These are phyloP conservation scores for Labia minor DNA, from an alignment of 2,888 invertebrate genomes.

Conservation along the genomic window DNA sequence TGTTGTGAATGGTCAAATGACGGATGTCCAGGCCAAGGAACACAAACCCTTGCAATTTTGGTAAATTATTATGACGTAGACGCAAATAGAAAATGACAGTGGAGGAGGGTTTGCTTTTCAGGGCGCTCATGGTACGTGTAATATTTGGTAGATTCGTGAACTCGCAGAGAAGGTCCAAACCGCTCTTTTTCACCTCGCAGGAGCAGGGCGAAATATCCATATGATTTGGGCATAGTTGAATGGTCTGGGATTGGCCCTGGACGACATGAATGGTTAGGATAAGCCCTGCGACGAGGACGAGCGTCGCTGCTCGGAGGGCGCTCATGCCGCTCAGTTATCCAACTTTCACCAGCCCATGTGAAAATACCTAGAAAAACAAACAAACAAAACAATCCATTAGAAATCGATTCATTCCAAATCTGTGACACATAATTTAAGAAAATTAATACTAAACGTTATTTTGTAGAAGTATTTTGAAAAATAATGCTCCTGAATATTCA, in stretches of 20 bases:
- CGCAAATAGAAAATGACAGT: conserved; percentile 79
- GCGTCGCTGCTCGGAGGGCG: conserved; percentile 35
- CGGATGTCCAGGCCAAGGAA: conserved; percentile 79
- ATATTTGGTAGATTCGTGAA: conserved; percentile 71
- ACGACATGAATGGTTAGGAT: conserved; percentile 23
- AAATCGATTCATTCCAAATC: neutral
- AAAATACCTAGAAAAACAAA: neutral
- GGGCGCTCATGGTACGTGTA: conserved; percentile 63
- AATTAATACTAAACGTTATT: no score
- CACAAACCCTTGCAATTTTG: conserved; percentile 73
- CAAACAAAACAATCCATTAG: neutral
- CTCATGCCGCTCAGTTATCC: neutral
- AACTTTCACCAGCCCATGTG: neutral
- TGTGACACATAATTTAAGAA: neutral
- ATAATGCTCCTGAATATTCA: no score
- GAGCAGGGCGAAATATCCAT: conserved; percentile 67
- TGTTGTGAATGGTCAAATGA: conserved; percentile 79
- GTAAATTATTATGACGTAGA: conserved; percentile 72
- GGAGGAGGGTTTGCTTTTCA: conserved; percentile 59
- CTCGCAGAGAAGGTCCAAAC: conserved; percentile 80
- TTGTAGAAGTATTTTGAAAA: no score
- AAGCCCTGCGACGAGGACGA: conserved; percentile 21
- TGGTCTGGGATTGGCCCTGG: conserved; percentile 33
- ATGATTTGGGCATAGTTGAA: conserved; percentile 64
- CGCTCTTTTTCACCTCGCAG: conserved; percentile 78